These are phyloP conservation scores for Caenorhabditis angaria DNA, from an alignment of 2,888 invertebrate genomes.

Conservation along the genomic window DNA sequence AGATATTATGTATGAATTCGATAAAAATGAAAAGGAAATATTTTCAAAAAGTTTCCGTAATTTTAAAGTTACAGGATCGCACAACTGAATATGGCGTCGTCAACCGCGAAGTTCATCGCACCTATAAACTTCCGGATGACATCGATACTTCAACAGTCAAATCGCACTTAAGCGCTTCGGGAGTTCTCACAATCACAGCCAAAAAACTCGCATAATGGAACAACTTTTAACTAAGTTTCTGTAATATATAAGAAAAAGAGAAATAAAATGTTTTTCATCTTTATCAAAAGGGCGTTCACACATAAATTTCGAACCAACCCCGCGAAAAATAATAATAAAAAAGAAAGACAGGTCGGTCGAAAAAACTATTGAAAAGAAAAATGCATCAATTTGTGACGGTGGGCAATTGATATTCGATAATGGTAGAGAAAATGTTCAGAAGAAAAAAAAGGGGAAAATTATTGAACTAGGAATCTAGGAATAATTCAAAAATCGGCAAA, in stretches of 20 bases:
- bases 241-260: not conserved
- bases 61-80: slow-evolving; percentile 45
- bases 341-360: slow-evolving; percentile 4
- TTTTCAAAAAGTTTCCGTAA: not conserved
- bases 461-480: too few relatives aligned
- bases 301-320: not conserved
- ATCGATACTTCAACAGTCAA: slow-evolving; percentile 56
- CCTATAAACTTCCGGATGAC: slow-evolving; percentile 62
- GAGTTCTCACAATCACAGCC: slow-evolving; percentile 63
- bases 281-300: slow-evolving; percentile 1
- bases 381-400: too few relatives aligned
- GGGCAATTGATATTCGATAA: too few relatives aligned
- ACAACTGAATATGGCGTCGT: slow-evolving; percentile 55
- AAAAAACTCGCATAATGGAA: slow-evolving; percentile 34
- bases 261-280: not conserved
- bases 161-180: slow-evolving; percentile 58
- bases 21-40: too few relatives aligned
- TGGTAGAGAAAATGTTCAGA: too few relatives aligned
- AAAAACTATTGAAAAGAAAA: not conserved
- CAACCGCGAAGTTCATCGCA: slow-evolving; percentile 60
- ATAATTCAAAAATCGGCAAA: too few relatives aligned
- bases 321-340: slow-evolving; percentile 2
- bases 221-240: too few relatives aligned
- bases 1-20: not conserved
- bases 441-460: too few relatives aligned